These are phyloP conservation scores for Lepisosteus osseus DNA, from an alignment of 2,113 vertebrate genomes.

Conservation along the genomic window DNA sequence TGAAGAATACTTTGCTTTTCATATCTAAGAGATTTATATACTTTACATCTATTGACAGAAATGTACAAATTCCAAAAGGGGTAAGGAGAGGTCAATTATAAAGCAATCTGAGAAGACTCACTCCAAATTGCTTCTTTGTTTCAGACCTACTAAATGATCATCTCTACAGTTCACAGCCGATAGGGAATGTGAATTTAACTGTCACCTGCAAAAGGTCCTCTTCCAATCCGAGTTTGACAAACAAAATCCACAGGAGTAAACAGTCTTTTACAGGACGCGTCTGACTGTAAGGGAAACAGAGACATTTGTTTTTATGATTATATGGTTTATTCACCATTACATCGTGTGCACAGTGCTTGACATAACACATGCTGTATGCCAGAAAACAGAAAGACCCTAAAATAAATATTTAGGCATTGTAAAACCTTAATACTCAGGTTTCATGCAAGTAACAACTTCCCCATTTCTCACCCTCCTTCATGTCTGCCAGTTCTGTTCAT, in stretches of 20 bases:
- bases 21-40: no score
- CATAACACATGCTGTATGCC: not conserved
- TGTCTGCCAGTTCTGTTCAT: not conserved
- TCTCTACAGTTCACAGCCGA: constrained; percentile 3
- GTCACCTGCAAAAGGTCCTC: constrained; percentile 60
- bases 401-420: not conserved
- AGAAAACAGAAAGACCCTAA: not conserved
- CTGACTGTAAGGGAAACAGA: constrained; percentile 51
- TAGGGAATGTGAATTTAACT: not conserved
- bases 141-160: no score
- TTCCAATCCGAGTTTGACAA: constrained; percentile 52
- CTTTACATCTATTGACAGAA: no score
- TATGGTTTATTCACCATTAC: not conserved
- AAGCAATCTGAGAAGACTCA: no score
- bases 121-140: not conserved
- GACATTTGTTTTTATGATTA: not conserved
- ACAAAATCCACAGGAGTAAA: constrained; percentile 60
- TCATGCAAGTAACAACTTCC: not conserved
- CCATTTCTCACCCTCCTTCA: not conserved
- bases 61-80: no score
- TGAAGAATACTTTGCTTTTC: no score
- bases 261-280: constrained; percentile 60
- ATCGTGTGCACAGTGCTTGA: not conserved
- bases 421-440: not conserved
- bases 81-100: no score